Base-by-base conservation (phyloP, 1,140 invertebrate species). In the Nymphalis io region DNA sequence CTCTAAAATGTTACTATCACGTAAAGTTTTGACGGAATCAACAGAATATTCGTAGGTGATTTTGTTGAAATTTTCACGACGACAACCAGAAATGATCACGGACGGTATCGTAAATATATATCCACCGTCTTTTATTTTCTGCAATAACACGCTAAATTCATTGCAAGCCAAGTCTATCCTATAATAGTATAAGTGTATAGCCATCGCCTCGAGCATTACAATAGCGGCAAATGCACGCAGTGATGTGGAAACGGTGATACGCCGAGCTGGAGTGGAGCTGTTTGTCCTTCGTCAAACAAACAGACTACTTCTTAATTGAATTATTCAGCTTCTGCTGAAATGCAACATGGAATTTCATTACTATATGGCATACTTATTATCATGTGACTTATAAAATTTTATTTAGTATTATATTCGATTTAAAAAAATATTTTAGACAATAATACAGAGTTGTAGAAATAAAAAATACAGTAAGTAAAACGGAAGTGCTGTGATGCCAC, bases 161-260 rank as follows among this genome's bases (percentile, higher is more conserved):
- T 33, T 8, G 27, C 27, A 33, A 33, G 27, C 2, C 27, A 33
- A 8, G 27, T 33, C 27, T 21, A 21, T 10, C 10, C 13, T 48
- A 18, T 10, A 48, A 48, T n/a, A 18, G 46, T 18, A 10, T 48
- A 48, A 48, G 46, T 48, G n/a, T n/a, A 42, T 15, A 48, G 46
- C 46, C 16, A 15, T 68, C 42, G 38, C 21, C 42, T 64, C 55
- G 40, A 61, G 10, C 40, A 15, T 15, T 44, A 58, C 57, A 58
- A 67, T 46, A 60, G 40, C 55, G 63, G 40, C 38, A 16, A 62
- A 42, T 8, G 44, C 38, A 15, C 3, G 39, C 38, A 46, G 11
- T 21, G 55, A 39, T 67, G 53, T 62, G 70, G 53, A 72, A 72
- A 62, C 60, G 53, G n/a, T 46, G 64, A 60, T 62, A 68, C 57